phyloP scores from a whole-genome alignment of 2,797 vertebrate genomes.

The Harpagifer antarcticus region DNA sequence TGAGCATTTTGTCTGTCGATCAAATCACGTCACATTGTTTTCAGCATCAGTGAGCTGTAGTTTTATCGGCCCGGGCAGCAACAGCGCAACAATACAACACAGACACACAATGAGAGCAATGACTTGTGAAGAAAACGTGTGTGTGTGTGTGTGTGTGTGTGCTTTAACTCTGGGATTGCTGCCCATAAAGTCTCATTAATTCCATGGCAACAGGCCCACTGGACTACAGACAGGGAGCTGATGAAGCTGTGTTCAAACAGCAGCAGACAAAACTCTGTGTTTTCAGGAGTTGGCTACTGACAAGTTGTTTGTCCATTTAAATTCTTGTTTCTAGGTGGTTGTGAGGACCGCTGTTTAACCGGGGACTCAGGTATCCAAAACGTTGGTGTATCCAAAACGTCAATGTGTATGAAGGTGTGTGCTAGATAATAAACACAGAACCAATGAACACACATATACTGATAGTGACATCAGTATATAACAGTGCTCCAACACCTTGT shows the following conservation, averaged over 20 bases:
- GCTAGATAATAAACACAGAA: too few species aligned
- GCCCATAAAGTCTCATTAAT: constrained; percentile 68
- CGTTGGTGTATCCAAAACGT: accelerated
- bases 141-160: constrained; percentile 19
- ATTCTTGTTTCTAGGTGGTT: background rate
- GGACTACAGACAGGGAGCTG: constrained; percentile 52
- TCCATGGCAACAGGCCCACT: constrained; percentile 51
- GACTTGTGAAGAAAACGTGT: constrained; percentile 12
- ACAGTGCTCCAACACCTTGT: too few species aligned
- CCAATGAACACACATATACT: too few species aligned
- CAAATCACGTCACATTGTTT: constrained; percentile 9
- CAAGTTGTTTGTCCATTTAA: constrained; percentile 1
- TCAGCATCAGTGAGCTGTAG: constrained; percentile 27
- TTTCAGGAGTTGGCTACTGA: constrained; percentile 22
- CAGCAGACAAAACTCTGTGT: constrained; percentile 32
- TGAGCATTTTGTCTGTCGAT: background rate
- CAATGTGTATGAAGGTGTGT: too few species aligned
- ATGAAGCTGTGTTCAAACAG: constrained; percentile 58
- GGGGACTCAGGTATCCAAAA: background rate
- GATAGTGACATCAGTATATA: too few species aligned
- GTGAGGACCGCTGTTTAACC: background rate
- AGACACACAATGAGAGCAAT: constrained; percentile 35
- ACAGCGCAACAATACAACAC: constrained; percentile 34
- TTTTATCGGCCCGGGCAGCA: constrained; percentile 40
- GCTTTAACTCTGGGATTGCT: constrained; percentile 36